Base-by-base conservation (phyloP, 2,797 vertebrate genomes). In the Smutsia gigantea region DNA sequence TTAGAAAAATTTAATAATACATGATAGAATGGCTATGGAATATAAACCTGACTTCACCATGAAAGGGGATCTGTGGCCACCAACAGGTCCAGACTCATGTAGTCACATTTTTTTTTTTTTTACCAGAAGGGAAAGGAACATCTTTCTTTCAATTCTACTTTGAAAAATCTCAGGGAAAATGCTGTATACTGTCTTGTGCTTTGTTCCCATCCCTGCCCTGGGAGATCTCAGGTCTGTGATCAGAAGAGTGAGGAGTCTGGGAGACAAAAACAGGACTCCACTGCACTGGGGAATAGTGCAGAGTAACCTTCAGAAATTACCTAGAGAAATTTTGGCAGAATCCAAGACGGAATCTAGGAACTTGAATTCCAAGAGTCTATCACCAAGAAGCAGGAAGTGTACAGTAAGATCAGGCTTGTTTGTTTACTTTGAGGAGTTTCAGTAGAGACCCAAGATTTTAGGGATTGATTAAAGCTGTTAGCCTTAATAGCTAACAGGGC, bases 241-340 rank as follows among this genome's bases (percentile, higher is more conserved):
- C 12, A 86, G 90, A 75, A 90, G 31, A 39, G 39, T 18, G 25
- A 81, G 25, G 9, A 49, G 3, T 42, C 5, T 75, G 25, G 17
- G 31, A 83, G 46, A 75, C 69, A 74, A 74, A 91, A 64, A 49
- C 37, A 86, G 31, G 72, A 61, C 68, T 57, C 25, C 4, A 42
- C 27, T 72, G 71, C 18, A 8, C 61, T 64, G 53, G 19, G 34
- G 34, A 94, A 75, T 63, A 37, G 13, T 9, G 17, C 68, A 69
- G 72, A 63, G 18, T 61, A 46, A 89, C 19, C n/a, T 72, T 51
- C 57, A 66, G 64, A 79, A 72, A 57, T 37, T 53, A 39, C 85
- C 72, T 72, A 21, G 55, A 74, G 89, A 77, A 46, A 83, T 75
- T 94, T 71, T 83, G 81, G 82, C 69, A 87, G 63, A 92, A 46